Evolutionary conservation across 1,140 invertebrate species (phyloP), one percentile per base, ranked within the genome.

Genomic region (Aethina tumida): DNA sequence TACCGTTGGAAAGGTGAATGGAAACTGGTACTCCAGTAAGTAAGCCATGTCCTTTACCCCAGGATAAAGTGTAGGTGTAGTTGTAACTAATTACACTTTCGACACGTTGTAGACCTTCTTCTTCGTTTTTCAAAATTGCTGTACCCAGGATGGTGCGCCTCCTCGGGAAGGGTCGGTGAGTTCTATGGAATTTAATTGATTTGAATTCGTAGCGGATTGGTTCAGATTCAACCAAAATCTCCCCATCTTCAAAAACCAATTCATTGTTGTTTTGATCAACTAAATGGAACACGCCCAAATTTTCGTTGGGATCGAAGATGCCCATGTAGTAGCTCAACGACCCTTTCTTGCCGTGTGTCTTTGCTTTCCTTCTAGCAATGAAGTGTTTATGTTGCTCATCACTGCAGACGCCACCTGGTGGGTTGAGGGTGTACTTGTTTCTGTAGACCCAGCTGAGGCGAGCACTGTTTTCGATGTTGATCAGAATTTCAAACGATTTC

Each of bases 151-250:
- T 58, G 30, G 61, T 61, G 1, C 64, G 57, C 22, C 69, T 67
- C 24, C 67, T 66, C 17, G 67, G 69, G 2, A 71, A 60, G 13
- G 68, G 67, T 38, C 68, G 67, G 26, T 74, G 74, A 29, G 56
- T 54, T 34, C 66, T 56, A 43, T 77, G 75, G 30, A 82, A 66
- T 40, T 74, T 74, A 1, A 84, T 71, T 21, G 68, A 60, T 21
- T 65, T 73, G 41, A 89, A 53, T 54, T 84, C 79, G 54, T 89
- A 89, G 34, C 66, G 68, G 10, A 75, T 67, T 4, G 84, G 82
- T 59, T 88, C 83, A 0, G 75, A 77, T 60, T 87, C 84, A 0
- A 85, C 71, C 2, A 89, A 61, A 17, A 88, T 68, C 52, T 89
- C 79, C 1, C 84, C 84, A 6, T 70, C 69, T 21, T 73, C 72